Percentiles rank a stretch among this genome's conserved stretches.
Evolutionary conservation across 2,888 invertebrate genomes (phyloP).

Genomic region (Melolontha melolontha): DNA sequence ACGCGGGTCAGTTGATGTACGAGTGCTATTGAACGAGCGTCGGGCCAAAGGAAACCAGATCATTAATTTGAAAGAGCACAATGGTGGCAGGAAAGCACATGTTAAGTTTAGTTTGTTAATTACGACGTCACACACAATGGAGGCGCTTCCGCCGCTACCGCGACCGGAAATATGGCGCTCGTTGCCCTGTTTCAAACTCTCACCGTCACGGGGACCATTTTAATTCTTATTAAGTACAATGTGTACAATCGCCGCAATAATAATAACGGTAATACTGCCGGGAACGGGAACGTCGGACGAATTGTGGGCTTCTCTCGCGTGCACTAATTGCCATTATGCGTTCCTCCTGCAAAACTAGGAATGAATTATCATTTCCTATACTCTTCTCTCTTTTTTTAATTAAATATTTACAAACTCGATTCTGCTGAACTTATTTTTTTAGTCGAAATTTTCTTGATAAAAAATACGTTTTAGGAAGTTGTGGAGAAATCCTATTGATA

Average conservation of each 20-base stretch:
- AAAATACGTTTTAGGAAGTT: no score
- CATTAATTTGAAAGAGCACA: constrained; percentile 66
- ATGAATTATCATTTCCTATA: constrained; percentile 6
- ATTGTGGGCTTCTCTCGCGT: constrained; percentile 7
- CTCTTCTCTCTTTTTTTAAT: background rate
- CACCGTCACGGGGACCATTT: constrained; percentile 53
- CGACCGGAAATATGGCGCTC: constrained; percentile 63
- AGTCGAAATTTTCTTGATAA: no score
- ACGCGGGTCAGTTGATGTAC: constrained; percentile 64
- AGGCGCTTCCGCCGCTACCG: constrained; percentile 61
- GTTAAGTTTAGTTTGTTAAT: constrained; percentile 69
- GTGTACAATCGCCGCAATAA: constrained; percentile 31
- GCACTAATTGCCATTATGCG: background rate
- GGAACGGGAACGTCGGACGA: constrained; percentile 17
- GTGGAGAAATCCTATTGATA: no score
- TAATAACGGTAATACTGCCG: constrained; percentile 20
- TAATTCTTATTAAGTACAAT: constrained; percentile 50
- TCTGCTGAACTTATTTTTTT: background rate
- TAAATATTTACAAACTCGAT: background rate
- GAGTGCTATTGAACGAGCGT: constrained; percentile 61
- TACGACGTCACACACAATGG: constrained; percentile 66
- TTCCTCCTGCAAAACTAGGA: background rate
- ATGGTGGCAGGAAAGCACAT: constrained; percentile 69
- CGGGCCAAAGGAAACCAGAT: constrained; percentile 61
- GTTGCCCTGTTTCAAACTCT: constrained; percentile 60